Evolutionary conservation across 2,888 invertebrate species (phyloP).

Genomic region (Pediacus dermestoides): DNA sequence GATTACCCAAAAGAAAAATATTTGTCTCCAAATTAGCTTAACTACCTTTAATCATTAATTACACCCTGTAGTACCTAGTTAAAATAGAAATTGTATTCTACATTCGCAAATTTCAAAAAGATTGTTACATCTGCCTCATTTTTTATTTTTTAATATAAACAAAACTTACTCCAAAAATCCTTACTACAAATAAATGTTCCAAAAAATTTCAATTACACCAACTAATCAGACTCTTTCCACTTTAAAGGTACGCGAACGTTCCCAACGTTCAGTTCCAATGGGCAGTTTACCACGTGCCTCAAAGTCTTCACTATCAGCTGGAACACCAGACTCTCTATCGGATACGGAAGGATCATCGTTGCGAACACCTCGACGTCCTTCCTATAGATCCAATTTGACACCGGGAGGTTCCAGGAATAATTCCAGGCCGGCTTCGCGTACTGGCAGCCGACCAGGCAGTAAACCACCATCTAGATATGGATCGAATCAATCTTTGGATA

Average conservation of each 20-base stretch:
- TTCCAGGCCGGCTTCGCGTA: slow-evolving; percentile 79
- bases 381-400: slow-evolving; percentile 66
- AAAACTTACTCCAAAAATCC: no score
- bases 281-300: slow-evolving; percentile 61
- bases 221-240: neutral
- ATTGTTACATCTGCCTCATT: no score
- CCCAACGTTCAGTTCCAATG: slow-evolving; percentile 89
- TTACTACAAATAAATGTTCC: no score
- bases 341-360: slow-evolving; percentile 78
- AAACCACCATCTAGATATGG: slow-evolving; percentile 93
- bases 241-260: slow-evolving; percentile 84
- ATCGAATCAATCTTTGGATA: slow-evolving; percentile 85
- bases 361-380: slow-evolving; percentile 64
- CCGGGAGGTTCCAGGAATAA: slow-evolving; percentile 72
- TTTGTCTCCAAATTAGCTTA: neutral
- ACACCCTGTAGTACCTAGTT: no score
- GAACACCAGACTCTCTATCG: slow-evolving; percentile 84
- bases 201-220: no score
- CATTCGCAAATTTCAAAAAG: no score
- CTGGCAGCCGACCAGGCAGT: slow-evolving; percentile 80
- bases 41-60: no score
- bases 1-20: neutral
- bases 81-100: no score
- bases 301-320: slow-evolving; percentile 76
- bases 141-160: no score